Evolutionary conservation across 2,888 invertebrate genomes (phyloP).

Genomic region (Dicroscelio sp.): DNA sequence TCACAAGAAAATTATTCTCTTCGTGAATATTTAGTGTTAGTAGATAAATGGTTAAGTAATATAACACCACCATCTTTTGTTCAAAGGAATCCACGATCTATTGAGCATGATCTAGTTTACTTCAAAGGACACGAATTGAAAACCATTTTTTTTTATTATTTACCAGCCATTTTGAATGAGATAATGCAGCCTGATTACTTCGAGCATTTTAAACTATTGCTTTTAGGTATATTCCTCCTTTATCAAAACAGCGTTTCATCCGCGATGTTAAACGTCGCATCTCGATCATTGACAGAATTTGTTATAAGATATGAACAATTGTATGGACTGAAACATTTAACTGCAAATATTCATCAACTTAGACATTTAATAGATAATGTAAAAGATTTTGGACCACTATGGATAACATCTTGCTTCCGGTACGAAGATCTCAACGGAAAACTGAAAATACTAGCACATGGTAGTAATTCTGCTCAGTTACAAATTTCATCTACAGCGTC

Average conservation of each 20-base stretch:
- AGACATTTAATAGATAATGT: slow-evolving; percentile 18
- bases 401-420: slow-evolving; percentile 20
- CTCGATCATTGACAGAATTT: not conserved
- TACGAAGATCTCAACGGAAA: slow-evolving; percentile 4
- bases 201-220: slow-evolving; percentile 70
- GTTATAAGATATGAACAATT: not conserved
- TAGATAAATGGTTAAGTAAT: not conserved
- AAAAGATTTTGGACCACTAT: slow-evolving; percentile 33
- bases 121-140: slow-evolving; percentile 83
- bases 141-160: slow-evolving; percentile 42
- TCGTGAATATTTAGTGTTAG: not conserved
- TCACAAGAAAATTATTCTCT: slow-evolving; percentile 30
- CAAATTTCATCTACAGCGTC: not conserved
- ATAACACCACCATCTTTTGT: slow-evolving; percentile 70
- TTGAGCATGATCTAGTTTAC: slow-evolving; percentile 66
- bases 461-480: not conserved
- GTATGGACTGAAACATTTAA: slow-evolving; percentile 8
- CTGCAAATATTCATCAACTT: not conserved
- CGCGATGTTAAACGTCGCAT: not conserved
- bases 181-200: slow-evolving; percentile 57
- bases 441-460: not conserved
- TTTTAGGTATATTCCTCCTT: slow-evolving; percentile 70
- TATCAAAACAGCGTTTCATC: not conserved
- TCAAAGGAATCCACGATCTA: slow-evolving; percentile 69
- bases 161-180: not conserved